Percentiles rank a stretch among this genome's conserved stretches.
phyloP scores from a whole-genome alignment of 2,888 invertebrate species.

The Oligia fasciuncula region DNA sequence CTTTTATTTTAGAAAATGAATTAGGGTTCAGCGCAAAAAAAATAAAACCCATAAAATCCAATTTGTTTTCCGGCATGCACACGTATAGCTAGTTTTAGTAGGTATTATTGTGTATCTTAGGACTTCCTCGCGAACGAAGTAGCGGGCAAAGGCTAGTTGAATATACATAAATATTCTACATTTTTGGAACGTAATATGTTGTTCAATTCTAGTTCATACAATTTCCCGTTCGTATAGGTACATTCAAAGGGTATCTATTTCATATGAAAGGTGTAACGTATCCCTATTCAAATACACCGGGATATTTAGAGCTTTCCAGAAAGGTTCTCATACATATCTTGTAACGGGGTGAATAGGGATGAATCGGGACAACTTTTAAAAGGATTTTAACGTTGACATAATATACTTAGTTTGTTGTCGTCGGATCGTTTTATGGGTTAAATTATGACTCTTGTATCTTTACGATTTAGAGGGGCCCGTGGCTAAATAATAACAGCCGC shows the following conservation, averaged over 20 bases:
- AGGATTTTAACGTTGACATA: neutral
- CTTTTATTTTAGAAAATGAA: no score
- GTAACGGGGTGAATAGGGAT: neutral
- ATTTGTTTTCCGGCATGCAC: no score
- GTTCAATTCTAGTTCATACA: conserved; percentile 14
- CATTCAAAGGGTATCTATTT: conserved; percentile 31
- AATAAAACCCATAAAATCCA: no score
- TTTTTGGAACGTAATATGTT: conserved; percentile 5
- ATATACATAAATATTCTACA: neutral
- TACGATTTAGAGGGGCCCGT: neutral
- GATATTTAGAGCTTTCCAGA: conserved; percentile 11
- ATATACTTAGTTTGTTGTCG: neutral
- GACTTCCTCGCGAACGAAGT: neutral
- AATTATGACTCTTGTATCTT: neutral
- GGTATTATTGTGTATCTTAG: neutral
- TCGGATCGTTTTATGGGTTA: neutral
- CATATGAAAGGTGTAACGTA: conserved; percentile 17
- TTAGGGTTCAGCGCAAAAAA: no score
- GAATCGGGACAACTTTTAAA: neutral
- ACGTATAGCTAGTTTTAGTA: no score
- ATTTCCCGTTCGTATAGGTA: conserved; percentile 2
- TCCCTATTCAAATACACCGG: conserved; percentile 26
- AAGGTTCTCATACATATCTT: conserved; percentile 2
- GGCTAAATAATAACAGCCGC: no score
- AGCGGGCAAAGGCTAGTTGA: neutral